Conservation (phyloP, 2,113 vertebrate species). For the Lycaon pictus region DNA sequence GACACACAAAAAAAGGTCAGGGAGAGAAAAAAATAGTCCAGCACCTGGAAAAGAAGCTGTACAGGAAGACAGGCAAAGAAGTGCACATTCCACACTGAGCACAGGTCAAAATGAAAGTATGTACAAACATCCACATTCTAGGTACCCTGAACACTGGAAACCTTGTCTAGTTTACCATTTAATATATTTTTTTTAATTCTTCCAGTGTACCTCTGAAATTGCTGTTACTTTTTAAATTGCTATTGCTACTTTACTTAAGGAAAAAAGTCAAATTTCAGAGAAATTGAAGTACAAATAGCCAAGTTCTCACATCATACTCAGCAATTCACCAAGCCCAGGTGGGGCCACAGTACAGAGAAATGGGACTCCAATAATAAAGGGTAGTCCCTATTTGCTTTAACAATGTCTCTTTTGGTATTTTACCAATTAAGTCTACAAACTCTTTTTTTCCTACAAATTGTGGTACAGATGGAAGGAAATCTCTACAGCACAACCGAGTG, state of each 20-base stretch:
- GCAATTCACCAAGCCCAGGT: not conserved
- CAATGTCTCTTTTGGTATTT: not conserved
- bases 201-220: not conserved
- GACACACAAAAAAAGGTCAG: not conserved
- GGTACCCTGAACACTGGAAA: not conserved
- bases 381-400: not conserved
- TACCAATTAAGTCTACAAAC: not conserved
- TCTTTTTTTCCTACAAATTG: not conserved
- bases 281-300: not conserved
- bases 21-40: not conserved
- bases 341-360: not conserved
- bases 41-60: not conserved
- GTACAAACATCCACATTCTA: not conserved
- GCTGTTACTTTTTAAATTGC: not conserved
- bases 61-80: not conserved
- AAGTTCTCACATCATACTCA: not conserved
- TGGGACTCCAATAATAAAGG: not conserved
- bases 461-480: not conserved
- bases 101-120: not conserved
- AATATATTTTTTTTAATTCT: not conserved
- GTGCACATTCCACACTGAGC: fast-evolving
- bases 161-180: not conserved
- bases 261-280: conserved; percentile 39
- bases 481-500: not conserved
- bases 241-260: not conserved